Base-by-base conservation (phyloP, 2,797 vertebrate genomes). In the Diplodus puntazzo region DNA sequence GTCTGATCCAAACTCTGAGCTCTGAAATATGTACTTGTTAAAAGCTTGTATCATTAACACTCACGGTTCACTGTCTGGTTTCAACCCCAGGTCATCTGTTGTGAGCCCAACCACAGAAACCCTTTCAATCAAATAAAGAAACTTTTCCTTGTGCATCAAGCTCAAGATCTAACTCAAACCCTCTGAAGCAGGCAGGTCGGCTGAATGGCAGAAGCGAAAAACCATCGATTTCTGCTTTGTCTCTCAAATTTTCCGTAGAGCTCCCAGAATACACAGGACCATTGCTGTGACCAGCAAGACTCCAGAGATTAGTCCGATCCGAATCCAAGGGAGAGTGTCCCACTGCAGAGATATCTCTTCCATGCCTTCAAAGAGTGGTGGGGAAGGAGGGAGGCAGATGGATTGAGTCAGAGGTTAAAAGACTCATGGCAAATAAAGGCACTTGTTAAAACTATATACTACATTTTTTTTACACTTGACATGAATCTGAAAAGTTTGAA, bases 211-310 rank as follows among this genome's bases (percentile, higher is more conserved):
- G 34, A 39, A 39, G 39, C 12, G n/a, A 16, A 34, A 53, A 23
- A 25, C 49, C n/a, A 12, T 23, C n/a, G 3, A 6, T 25, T 25
- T 11, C 11, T 27, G 63, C 18, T 46, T 20, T 2, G 1, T 14
- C 2, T 14, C 12, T 42, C 39, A 83, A 3, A 83, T 60, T 27
- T 79, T 66, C 21, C 21, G 50, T 3, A 58, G 73, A 74, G 66
- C 62, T 80, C 77, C 48, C 23, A 87, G 82, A 49, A 80, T 16
- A 43, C 82, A 84, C 54, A 87, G 49, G 6, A 55, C 63, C 43
- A 52, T 48, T 0, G 13, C 70, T 11, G 85, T 84, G 66, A 65
- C 21, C 53, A 82, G 18, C 68, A 84, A 20, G 5, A 84, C 85
- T 12, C 79, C 79, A 0, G 66, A 27, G 2, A 87, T 72, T 10